phyloP scores from a whole-genome alignment of 2,113 vertebrate species.

The Loxodonta africana region DNA sequence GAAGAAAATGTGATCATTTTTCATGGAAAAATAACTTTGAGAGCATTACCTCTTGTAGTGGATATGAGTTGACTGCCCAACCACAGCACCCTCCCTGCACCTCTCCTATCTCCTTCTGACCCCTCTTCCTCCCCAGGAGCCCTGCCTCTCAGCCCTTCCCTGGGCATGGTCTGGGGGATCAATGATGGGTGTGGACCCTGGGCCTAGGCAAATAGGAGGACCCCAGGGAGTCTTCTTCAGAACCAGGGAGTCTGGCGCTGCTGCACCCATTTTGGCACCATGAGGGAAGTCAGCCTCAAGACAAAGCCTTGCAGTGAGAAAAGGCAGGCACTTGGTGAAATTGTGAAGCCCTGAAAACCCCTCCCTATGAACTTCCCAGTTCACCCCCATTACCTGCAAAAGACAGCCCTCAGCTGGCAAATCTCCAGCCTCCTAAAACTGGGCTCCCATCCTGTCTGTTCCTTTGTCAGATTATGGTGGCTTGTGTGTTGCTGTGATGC shows the following conservation, averaged over 20 bases:
- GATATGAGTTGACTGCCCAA: not conserved
- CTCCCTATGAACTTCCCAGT: not conserved
- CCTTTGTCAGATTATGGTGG: too few species aligned
- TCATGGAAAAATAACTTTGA: not conserved
- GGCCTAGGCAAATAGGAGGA: fast-evolving
- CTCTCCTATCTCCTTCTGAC: fast-evolving
- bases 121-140: fast-evolving
- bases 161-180: not conserved
- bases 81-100: too few species aligned
- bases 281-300: not conserved
- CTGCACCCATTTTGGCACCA: not conserved
- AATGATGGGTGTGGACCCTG: fast-evolving
- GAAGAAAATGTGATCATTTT: not conserved
- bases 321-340: fast-evolving
- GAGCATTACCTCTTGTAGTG: fast-evolving
- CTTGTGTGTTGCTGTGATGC: too few species aligned
- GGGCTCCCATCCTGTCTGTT: too few species aligned
- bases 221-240: not conserved
- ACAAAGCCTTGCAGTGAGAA: fast-evolving
- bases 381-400: not conserved
- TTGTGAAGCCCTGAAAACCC: not conserved
- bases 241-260: not conserved
- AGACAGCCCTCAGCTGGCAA: not conserved
- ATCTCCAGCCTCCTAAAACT: not conserved
- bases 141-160: too few species aligned